A percentile compares a stretch with the other conserved stretches of the same genome.
Evolutionary conservation across 2,888 invertebrate genomes (phyloP).

Genomic region (Thera britannica): DNA sequence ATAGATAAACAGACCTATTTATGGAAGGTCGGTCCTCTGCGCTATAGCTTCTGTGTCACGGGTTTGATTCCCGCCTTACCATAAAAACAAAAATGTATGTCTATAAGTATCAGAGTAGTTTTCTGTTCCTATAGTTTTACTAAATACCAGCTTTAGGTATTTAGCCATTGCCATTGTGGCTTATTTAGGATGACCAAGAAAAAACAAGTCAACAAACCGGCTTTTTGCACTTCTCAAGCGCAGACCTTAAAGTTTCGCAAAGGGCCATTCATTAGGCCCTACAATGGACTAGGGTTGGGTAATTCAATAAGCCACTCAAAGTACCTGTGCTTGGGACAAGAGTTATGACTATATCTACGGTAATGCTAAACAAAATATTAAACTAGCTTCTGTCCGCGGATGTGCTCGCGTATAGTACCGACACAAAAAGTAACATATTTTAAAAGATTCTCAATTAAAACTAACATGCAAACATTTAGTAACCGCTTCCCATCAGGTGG

Average conservation of each 20-base stretch:
- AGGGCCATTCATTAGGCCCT: constrained; percentile 76
- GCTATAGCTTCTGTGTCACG: no score
- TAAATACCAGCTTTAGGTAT: no score
- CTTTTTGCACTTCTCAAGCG: constrained; percentile 15
- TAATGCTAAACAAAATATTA: constrained; percentile 12
- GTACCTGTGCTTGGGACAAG: constrained; percentile 34
- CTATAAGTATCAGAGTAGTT: no score
- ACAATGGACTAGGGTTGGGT: constrained; percentile 72
- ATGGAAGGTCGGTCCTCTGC: no score
- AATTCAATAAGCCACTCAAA: constrained; percentile 76
- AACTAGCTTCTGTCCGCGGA: neutral
- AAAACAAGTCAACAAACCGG: constrained; percentile 13
- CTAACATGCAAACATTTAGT: no score
- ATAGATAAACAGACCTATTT: no score
- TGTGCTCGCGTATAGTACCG: no score
- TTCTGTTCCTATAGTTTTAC: no score
- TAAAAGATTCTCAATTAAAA: no score
- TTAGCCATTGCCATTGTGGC: neutral
- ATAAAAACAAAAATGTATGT: no score
- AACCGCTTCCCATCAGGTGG: no score
- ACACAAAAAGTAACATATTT: neutral
- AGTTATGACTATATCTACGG: constrained; percentile 26
- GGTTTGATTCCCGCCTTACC: no score
- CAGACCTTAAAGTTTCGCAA: constrained; percentile 20
- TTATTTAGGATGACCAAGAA: constrained; percentile 1